Percentiles rank a stretch among this genome's conserved stretches.
These are phyloP conservation scores for Atopsyche davidsoni DNA, from an alignment of 1,140 invertebrate species.

Conservation along the genomic window DNA sequence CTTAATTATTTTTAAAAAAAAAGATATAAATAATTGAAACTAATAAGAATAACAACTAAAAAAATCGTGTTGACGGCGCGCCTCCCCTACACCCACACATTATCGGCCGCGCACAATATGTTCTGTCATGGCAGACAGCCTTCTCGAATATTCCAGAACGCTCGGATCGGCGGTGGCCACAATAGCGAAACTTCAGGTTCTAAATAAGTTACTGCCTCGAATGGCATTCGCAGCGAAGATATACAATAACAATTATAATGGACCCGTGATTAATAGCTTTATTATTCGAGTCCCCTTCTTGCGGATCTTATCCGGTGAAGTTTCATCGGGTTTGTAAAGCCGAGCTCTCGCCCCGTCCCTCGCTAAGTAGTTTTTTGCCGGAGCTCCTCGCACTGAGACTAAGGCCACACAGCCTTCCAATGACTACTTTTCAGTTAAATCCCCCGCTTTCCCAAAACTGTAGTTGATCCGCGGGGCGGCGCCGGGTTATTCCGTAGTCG, in stretches of 20 bases:
- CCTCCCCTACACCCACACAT: too few species aligned
- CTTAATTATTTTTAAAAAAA: too few species aligned
- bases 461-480: too few species aligned
- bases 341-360: not conserved
- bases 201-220: constrained; percentile 12
- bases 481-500: too few species aligned
- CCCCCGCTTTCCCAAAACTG: not conserved
- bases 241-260: constrained; percentile 28
- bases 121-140: too few species aligned
- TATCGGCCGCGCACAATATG: too few species aligned
- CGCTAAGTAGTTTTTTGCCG: constrained; percentile 12
- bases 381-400: not conserved
- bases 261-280: constrained; percentile 26
- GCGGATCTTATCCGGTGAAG: not conserved
- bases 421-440: constrained; percentile 19
- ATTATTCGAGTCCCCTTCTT: constrained; percentile 22
- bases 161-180: too few species aligned
- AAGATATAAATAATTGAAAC: too few species aligned
- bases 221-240: constrained; percentile 18
- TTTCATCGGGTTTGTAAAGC: not conserved
- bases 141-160: too few species aligned
- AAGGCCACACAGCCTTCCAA: constrained; percentile 17
- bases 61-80: too few species aligned
- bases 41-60: too few species aligned
- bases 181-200: too few species aligned